Evolutionary conservation across 1,140 invertebrate genomes (phyloP), one percentile per base, ranked within the genome.

Genomic region (Macrosteles quadrilineatus): DNA sequence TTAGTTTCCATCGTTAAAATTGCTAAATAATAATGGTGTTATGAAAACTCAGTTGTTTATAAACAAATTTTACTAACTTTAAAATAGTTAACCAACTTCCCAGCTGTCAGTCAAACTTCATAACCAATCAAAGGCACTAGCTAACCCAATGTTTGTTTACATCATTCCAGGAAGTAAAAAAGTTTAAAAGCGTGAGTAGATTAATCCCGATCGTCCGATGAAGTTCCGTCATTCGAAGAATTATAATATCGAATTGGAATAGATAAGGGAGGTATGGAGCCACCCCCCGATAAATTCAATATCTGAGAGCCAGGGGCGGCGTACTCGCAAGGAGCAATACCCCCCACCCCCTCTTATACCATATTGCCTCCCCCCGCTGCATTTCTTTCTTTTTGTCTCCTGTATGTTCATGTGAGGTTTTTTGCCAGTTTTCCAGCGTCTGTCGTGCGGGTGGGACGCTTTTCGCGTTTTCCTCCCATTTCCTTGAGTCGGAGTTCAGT

Each of bases 331-430:
- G 63, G 63, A 66, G 27, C 14, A 40, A 21, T 66, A 43, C 32
- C 63, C 63, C 63, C 30, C 50, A 27, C 67, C 50, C 67, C 43
- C 31, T 66, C 64, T 53, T 69, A 66, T 62, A 66, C 32, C 68
- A 69, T 70, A 69, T 70, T 70, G 68, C 68, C 71, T 64, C 71
- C 71, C 23, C 62, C 47, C 45, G 21, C 62, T 62, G 27, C 29
- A 43, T 59, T 72, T 68, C 68, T 70, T 67, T 72, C 68, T 70
- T 67, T 70, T 64, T 69, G 67, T 72, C 71, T 71, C 69, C 57
- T 67, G 63, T 71, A 66, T 71, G 63, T 71, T 67, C 69, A 66
- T 66, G 63, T 66, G 63, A 66, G 63, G n/a, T 66, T 66, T 66
- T 66, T 68, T 57, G 47, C 66, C 53, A 53, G 66, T 57, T 32